These are phyloP conservation scores for Lepus timidus DNA, from an alignment of 2,113 vertebrate species.

Conservation along the genomic window DNA sequence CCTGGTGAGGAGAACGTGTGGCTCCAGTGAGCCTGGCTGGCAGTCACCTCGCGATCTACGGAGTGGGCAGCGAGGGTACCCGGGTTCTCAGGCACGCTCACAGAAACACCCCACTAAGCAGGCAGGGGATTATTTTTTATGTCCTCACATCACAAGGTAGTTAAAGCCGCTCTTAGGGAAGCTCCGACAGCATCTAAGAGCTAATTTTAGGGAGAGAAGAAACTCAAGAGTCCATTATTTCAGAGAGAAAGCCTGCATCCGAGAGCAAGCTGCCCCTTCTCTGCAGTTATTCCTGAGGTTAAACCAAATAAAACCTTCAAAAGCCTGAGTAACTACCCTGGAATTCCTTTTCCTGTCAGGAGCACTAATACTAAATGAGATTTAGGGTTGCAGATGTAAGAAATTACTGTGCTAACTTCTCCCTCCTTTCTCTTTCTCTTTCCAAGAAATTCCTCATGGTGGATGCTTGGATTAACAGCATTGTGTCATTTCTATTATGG, in stretches of 20 bases:
- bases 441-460: constrained; percentile 57
- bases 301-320: constrained; percentile 87
- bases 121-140: constrained; percentile 55
- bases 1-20: not conserved
- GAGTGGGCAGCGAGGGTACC: constrained; percentile 42
- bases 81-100: constrained; percentile 30
- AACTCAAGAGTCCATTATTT: constrained; percentile 84
- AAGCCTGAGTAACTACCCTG: constrained; percentile 80
- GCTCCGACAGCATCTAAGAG: constrained; percentile 75
- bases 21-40: not conserved
- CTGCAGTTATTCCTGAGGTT: constrained; percentile 81
- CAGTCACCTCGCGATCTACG: constrained; percentile 38
- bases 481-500: not conserved
- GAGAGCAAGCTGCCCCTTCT: constrained; percentile 80
- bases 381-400: constrained; percentile 83
- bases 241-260: constrained; percentile 80
- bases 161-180: constrained; percentile 69
- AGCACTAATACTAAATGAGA: constrained; percentile 81
- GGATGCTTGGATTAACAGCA: constrained; percentile 15
- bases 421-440: constrained; percentile 33
- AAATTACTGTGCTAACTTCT: constrained; percentile 67
- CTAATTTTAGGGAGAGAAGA: constrained; percentile 77
- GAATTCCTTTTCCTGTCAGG: constrained; percentile 86
- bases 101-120: constrained; percentile 23
- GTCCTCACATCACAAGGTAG: constrained; percentile 73